phyloP scores from a whole-genome alignment of 2,797 vertebrate species.

The Scolopax bukidnonensis region DNA sequence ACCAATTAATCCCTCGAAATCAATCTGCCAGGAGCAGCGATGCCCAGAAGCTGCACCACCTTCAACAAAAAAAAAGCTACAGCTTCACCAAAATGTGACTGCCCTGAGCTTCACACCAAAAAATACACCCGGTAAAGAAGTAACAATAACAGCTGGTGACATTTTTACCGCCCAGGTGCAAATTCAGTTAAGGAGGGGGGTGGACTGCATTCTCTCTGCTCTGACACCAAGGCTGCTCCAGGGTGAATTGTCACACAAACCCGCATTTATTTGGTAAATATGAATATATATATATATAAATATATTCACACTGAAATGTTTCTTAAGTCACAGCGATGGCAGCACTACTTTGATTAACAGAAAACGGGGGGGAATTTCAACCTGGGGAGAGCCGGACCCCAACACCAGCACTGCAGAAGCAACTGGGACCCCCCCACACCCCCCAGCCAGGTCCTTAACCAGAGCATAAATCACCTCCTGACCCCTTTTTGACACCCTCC shows the following conservation, averaged over 20 bases:
- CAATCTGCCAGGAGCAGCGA: neutral
- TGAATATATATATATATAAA: neutral
- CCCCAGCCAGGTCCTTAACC: neutral
- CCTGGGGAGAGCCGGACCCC: neutral
- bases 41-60: neutral
- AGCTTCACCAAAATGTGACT: neutral
- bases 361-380: neutral
- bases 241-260: neutral
- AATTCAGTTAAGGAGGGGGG: neutral
- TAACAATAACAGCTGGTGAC: neutral
- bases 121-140: neutral
- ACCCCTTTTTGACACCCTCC: no score
- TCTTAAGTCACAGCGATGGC: neutral
- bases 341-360: neutral
- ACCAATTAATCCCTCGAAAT: neutral
- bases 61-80: neutral
- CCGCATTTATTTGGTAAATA: neutral
- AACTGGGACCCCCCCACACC: neutral
- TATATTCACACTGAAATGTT: neutral
- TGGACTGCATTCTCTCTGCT: neutral
- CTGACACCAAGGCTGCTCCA: neutral
- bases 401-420: neutral
- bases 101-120: neutral
- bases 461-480: rapidly evolving
- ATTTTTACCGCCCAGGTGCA: neutral